Percentiles rank a stretch among this genome's conserved stretches.
Conservation (phyloP, 2,888 invertebrate genomes). For the Argyra leucocephala region DNA sequence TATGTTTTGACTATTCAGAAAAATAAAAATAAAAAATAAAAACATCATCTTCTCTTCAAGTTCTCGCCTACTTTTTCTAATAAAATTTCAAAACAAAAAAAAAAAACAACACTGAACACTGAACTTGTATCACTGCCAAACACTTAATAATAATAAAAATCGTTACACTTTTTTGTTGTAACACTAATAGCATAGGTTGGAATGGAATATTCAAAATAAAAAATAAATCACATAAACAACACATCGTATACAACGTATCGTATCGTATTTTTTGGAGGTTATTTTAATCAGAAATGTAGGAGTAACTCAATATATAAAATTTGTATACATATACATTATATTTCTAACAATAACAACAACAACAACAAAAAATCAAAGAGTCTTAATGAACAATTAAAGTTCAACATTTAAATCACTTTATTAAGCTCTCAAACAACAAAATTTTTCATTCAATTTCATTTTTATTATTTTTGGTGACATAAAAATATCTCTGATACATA, state of each 20-base stretch:
- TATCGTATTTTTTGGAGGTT: no score
- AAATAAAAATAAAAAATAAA: background rate
- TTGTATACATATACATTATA: no score
- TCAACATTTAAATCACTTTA: background rate
- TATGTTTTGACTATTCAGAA: no score
- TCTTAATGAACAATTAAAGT: slow-evolving; percentile 2
- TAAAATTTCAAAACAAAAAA: background rate
- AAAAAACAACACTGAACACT: background rate
- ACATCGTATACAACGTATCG: no score
- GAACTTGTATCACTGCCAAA: background rate
- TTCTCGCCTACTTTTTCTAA: background rate
- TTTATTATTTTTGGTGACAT: no score
- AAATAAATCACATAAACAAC: background rate
- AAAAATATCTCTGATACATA: no score
- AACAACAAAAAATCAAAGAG: background rate
- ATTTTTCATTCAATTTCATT: no score
- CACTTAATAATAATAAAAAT: background rate
- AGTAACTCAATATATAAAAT: no score
- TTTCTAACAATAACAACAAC: no score
- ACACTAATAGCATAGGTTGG: background rate
- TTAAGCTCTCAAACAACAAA: no score
- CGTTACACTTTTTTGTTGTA: background rate
- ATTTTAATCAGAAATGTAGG: no score
- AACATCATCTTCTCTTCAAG: background rate
- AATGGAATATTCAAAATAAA: background rate